Base-by-base conservation (phyloP, 1,140 invertebrate genomes). In the Drosophila pruinosa region DNA sequence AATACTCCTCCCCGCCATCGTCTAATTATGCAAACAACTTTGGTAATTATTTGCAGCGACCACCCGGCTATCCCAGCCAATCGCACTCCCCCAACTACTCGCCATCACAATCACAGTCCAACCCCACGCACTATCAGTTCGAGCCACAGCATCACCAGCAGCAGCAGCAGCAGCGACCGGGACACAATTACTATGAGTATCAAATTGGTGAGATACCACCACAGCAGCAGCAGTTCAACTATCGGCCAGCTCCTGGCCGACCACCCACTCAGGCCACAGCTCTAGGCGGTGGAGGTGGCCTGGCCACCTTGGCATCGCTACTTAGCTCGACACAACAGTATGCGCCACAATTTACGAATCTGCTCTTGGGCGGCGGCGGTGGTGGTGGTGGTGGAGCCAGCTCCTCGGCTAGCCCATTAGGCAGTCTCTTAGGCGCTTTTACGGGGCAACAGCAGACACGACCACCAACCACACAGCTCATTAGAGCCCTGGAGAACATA, bases 401-500 rank as follows among this genome's bases (percentile, higher is more conserved):
- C 4, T 56, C 63, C 7, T 62, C 69, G 7, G 17, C 31, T 38
- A 48, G 68, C 31, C 85, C 85, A 77, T 83, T 89, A 67, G 85
- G 85, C 48, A 89, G 76, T 64, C 75, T 89, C 62, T 71, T 89
- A 64, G 85, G 78, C 75, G 80, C 78, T 26, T 77, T 89, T 38
- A 53, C 75, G 14, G 73, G 70, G 28, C 59, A 48, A 39, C 31
- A 34, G 36, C 50, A 24, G 21, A 39, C 15, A n/a, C 59, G 89
- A 24, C 90, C 90, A 6, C 70, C 83, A 54, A 90, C 83, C 73
- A 85, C 78, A 73, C 90, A 91, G 76, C 89, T 92, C 75, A 92
- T 92, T 52, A 92, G 93, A 62, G 95, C 95, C 22, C 89, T 97
- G 61, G 93, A 93, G 54, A 95, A 95, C 38, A 95, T 96, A 69